These are phyloP conservation scores for Drosophila ohnishii DNA, from an alignment of 1,140 invertebrate species.

Conservation along the genomic window DNA sequence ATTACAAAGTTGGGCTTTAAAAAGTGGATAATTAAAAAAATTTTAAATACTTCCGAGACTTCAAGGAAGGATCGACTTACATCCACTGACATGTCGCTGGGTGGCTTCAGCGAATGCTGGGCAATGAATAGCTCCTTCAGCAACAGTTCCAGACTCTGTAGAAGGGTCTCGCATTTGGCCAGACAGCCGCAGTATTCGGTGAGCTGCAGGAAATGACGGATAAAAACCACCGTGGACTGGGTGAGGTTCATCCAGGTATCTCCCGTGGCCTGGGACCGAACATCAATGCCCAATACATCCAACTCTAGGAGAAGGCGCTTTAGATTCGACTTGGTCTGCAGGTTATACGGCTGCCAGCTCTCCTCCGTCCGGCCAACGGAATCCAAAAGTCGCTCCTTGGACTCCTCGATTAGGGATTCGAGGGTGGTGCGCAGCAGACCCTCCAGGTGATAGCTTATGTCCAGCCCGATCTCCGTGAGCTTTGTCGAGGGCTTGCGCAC, in stretches of 20 bases:
- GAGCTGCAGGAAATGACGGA: conserved; percentile 73
- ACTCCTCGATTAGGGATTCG: conserved; percentile 81
- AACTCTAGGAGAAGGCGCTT: conserved; percentile 84
- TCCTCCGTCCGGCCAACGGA: conserved; percentile 90
- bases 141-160: conserved; percentile 67
- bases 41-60: no score
- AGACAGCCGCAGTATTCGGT: conserved; percentile 75
- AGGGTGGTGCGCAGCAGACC: conserved; percentile 89
- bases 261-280: conserved; percentile 74
- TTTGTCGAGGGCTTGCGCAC: conserved; percentile 90
- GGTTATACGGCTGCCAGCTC: conserved; percentile 88
- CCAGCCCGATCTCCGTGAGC: conserved; percentile 85
- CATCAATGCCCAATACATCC: conserved; percentile 83
- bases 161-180: conserved; percentile 73
- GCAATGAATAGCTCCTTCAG: conserved; percentile 72
- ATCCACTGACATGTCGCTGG: conserved; percentile 72
- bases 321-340: conserved; percentile 85
- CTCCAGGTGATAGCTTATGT: conserved; percentile 92
- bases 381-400: conserved; percentile 84
- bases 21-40: background rate
- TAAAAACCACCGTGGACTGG: conserved; percentile 78
- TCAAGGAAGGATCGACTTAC: conserved; percentile 31
- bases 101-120: conserved; percentile 75
- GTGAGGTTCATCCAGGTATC: conserved; percentile 82
- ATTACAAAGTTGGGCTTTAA: conserved; percentile 79